phyloP scores from a whole-genome alignment of 2,797 vertebrate genomes.

The Poecilia gillii region DNA sequence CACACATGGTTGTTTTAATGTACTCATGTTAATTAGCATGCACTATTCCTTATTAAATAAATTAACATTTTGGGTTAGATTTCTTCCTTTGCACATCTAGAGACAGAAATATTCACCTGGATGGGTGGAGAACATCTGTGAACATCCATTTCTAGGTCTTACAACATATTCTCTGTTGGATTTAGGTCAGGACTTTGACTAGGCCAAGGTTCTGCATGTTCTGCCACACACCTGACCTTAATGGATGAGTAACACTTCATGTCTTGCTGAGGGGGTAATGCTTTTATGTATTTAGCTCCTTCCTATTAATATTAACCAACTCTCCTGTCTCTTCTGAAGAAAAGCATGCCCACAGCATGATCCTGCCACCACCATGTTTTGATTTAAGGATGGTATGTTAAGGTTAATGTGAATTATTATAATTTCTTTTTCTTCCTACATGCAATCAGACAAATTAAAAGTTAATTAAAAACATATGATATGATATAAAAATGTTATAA shows the following conservation, averaged over 20 bases:
- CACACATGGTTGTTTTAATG: too few relatives aligned
- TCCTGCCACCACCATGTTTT: background rate
- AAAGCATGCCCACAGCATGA: background rate
- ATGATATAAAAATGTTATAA: background rate
- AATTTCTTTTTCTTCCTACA: background rate
- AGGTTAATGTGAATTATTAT: background rate
- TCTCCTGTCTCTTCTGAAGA: background rate
- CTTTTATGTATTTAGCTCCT: background rate
- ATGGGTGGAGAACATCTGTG: background rate
- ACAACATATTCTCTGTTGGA: background rate
- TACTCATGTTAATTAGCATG: too few relatives aligned
- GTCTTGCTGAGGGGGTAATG: background rate
- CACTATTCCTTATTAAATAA: too few relatives aligned
- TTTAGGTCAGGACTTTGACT: background rate
- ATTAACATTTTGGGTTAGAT: background rate
- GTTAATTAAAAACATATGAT: background rate
- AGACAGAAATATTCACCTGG: background rate
- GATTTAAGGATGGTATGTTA: background rate
- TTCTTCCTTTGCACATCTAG: background rate
- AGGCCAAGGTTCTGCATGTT: background rate
- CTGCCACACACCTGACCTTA: background rate
- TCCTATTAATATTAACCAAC: background rate
- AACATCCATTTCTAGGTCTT: background rate
- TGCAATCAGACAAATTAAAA: background rate
- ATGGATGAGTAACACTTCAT: background rate